Percentiles rank a stretch among this genome's conserved stretches.
Conservation (phyloP, 2,113 vertebrate species). For the Trachemys scripta region DNA sequence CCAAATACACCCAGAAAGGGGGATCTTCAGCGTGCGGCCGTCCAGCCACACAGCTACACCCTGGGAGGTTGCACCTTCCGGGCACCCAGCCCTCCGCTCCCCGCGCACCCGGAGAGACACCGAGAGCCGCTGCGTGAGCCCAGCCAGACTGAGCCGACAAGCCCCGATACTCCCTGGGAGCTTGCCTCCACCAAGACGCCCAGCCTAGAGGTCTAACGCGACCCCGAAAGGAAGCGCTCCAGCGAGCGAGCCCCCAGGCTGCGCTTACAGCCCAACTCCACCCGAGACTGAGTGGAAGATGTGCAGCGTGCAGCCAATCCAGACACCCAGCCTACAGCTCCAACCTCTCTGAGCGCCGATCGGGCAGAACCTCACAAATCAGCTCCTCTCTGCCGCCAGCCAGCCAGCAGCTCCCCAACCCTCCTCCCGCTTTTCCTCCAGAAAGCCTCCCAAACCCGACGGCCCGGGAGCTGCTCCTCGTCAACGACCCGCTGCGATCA, state of each 20-base stretch:
- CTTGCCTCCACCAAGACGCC: too few species aligned
- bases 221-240: too few species aligned
- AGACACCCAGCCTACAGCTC: not conserved
- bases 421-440: not conserved
- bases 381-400: not conserved
- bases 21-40: too few species aligned
- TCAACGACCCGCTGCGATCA: not conserved
- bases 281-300: not conserved
- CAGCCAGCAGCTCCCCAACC: not conserved
- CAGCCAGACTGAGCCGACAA: not conserved
- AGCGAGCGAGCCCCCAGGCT: not conserved
- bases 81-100: not conserved
- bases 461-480: not conserved
- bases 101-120: not conserved
- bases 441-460: not conserved
- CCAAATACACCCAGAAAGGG: too few species aligned
- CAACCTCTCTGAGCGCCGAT: not conserved
- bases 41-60: not conserved
- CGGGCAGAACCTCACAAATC: not conserved
- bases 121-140: too few species aligned
- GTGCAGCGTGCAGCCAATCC: too few species aligned
- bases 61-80: not conserved
- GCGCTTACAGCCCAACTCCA: too few species aligned
- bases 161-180: not conserved
- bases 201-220: fast-evolving